phyloP scores from a whole-genome alignment of 2,113 vertebrate species.

The Vombatus ursinus region DNA sequence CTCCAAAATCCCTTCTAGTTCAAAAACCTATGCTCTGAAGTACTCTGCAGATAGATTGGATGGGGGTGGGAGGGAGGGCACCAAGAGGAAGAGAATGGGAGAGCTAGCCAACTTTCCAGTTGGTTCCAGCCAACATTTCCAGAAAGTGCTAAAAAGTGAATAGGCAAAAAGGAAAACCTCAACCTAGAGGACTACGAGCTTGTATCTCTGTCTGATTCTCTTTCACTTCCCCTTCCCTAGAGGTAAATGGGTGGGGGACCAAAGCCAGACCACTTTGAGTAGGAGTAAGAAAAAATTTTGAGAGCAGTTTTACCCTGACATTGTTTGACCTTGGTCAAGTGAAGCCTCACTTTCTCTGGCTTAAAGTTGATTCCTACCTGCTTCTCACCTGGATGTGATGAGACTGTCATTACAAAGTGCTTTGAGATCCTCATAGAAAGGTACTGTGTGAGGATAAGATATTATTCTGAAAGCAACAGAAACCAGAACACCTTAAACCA shows the following conservation, averaged over 20 bases:
- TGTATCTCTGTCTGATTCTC: not conserved
- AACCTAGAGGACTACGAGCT: not conserved
- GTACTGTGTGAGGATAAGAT: not conserved
- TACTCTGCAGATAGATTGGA: not conserved
- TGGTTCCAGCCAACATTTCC: not conserved
- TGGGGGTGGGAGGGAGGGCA: not conserved
- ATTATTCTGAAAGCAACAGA: not conserved
- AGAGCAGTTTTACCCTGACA: conserved; percentile 36
- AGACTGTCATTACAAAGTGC: not conserved
- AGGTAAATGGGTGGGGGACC: not conserved
- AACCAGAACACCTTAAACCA: not conserved
- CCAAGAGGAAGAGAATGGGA: not conserved
- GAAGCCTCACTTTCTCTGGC: not conserved
- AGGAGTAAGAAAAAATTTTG: not conserved
- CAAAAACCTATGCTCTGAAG: not conserved
- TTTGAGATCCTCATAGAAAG: not conserved
- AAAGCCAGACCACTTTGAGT: not conserved
- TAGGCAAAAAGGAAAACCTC: not conserved
- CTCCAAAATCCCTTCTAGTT: not conserved
- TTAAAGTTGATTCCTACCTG: not conserved
- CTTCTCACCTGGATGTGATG: conserved; percentile 6
- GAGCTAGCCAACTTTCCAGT: not conserved
- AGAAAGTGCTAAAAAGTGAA: not conserved
- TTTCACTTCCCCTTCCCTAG: not conserved
- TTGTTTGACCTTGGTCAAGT: conserved; percentile 43